Evolutionary conservation across 2,797 vertebrate species (phyloP).

Genomic region (Percopsis omiscomaycus): DNA sequence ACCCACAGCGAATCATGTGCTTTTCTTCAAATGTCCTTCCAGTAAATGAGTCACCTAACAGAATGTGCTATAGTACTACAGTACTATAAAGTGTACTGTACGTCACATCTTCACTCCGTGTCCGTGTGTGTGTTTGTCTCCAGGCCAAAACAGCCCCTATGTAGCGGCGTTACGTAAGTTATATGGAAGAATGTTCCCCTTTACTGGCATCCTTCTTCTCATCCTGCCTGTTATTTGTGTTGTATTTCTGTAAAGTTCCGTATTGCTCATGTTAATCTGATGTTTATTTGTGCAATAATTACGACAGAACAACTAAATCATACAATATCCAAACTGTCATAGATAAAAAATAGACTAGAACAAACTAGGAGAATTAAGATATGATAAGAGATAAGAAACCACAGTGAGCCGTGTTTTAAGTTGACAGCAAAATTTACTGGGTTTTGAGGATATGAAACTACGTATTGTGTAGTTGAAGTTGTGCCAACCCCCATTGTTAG

Average conservation of each 20-base stretch:
- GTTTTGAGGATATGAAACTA: too few relatives aligned
- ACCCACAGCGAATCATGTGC: slow-evolving; percentile 26
- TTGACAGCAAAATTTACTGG: too few relatives aligned
- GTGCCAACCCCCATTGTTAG: too few relatives aligned
- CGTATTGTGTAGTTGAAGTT: too few relatives aligned
- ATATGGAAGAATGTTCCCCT: slow-evolving; percentile 60
- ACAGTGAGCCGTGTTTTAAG: too few relatives aligned
- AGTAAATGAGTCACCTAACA: slow-evolving; percentile 44
- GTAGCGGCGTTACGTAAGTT: slow-evolving; percentile 71
- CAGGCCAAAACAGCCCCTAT: slow-evolving; percentile 63
- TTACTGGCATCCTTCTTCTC: slow-evolving; percentile 59
- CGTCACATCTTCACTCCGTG: neutral
- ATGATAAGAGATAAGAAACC: too few relatives aligned
- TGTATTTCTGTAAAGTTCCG: too few relatives aligned
- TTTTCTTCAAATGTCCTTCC: slow-evolving; percentile 28
- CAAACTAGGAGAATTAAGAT: neutral
- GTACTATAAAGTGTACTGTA: too few relatives aligned
- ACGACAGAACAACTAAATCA: slow-evolving; percentile 3
- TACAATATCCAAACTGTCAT: slow-evolving; percentile 2
- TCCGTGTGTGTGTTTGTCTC: slow-evolving; percentile 49
- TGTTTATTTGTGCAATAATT: neutral
- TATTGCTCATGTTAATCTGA: neutral
- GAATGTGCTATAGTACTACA: slow-evolving; percentile 23
- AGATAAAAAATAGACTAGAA: slow-evolving; percentile 15
- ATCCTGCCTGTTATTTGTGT: slow-evolving; percentile 10